Percentiles rank a stretch among this genome's conserved stretches.
phyloP scores from a whole-genome alignment of 1,140 invertebrate genomes.

The Lethrus apterus region DNA sequence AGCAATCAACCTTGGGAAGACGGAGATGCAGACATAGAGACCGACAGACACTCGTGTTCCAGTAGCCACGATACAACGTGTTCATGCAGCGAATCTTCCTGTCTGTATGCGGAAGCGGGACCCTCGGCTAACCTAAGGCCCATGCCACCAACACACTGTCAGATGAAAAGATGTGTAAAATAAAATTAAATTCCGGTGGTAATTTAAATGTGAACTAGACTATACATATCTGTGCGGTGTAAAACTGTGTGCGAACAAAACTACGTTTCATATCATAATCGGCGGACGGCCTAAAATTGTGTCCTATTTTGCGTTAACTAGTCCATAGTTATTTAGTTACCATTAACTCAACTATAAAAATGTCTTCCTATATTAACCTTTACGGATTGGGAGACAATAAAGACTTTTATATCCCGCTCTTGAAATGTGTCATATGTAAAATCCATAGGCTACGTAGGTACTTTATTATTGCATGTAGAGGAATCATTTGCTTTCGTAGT shows the following conservation, averaged over 20 bases:
- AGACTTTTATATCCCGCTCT: too few species aligned
- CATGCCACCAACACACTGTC: constrained; percentile 21
- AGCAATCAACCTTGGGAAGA: constrained; percentile 26
- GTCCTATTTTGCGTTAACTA: constrained; percentile 19
- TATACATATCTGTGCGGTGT: constrained; percentile 11
- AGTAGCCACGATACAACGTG: constrained; percentile 40
- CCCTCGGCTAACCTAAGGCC: constrained; percentile 24
- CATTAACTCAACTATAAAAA: too few species aligned
- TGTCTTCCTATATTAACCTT: too few species aligned
- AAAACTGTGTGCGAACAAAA: constrained; percentile 5
- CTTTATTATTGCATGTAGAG: too few species aligned
- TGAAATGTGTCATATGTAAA: too few species aligned
- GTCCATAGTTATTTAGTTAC: constrained; percentile 28
- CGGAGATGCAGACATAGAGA: constrained; percentile 28
- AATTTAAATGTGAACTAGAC: constrained; percentile 8
- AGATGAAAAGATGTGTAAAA: constrained; percentile 28
- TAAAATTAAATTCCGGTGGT: constrained; percentile 17
- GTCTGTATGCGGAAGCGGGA: constrained; percentile 38
- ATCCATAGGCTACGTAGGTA: too few species aligned
- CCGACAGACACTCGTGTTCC: constrained; percentile 37
- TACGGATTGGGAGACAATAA: too few species aligned
- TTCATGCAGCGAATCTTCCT: constrained; percentile 40
- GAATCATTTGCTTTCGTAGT: constrained; percentile 10
- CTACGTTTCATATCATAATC: constrained; percentile 6
- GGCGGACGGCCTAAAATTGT: constrained; percentile 8